Evolutionary conservation across 1,140 invertebrate genomes (phyloP).

Genomic region (Muscidifurax raptorellus): DNA sequence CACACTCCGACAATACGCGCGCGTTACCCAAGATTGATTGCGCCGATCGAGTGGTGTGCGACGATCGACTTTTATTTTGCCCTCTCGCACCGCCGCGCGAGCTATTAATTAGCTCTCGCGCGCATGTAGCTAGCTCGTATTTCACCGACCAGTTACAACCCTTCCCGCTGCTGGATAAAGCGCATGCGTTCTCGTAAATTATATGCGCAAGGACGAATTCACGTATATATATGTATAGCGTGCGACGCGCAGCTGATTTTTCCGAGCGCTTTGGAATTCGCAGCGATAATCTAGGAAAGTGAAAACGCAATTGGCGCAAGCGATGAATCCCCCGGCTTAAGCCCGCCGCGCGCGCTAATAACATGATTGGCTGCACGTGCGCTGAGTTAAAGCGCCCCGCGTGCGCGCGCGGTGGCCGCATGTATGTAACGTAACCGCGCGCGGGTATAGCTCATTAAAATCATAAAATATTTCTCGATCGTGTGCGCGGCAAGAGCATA

Average conservation of each 20-base stretch:
- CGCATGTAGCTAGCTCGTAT: constrained; percentile 1
- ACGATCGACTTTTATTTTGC: not conserved
- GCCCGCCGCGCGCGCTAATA: not conserved
- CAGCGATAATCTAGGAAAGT: not conserved
- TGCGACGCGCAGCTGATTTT: too few species aligned
- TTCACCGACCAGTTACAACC: constrained; percentile 21
- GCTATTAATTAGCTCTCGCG: not conserved
- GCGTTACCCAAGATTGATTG: constrained; percentile 33
- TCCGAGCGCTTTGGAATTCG: not conserved
- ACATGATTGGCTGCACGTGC: constrained; percentile 28
- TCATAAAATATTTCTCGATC: constrained; percentile 28
- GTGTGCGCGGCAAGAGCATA: not conserved
- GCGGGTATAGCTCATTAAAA: constrained; percentile 24
- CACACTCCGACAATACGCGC: not conserved
- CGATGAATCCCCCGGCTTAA: not conserved
- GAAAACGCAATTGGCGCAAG: constrained; percentile 21
- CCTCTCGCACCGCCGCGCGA: not conserved
- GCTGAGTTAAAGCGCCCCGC: not conserved
- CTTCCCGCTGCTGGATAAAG: not conserved
- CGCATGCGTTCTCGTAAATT: not conserved
- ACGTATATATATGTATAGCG: too few species aligned
- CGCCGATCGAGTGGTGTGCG: not conserved
- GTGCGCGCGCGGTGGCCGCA: not conserved
- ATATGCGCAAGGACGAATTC: not conserved
- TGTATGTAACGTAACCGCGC: not conserved